These are phyloP conservation scores for Beroe forskalii DNA, from an alignment of 37 sponge, comb jelly and placozoan genomes.

Conservation along the genomic window DNA sequence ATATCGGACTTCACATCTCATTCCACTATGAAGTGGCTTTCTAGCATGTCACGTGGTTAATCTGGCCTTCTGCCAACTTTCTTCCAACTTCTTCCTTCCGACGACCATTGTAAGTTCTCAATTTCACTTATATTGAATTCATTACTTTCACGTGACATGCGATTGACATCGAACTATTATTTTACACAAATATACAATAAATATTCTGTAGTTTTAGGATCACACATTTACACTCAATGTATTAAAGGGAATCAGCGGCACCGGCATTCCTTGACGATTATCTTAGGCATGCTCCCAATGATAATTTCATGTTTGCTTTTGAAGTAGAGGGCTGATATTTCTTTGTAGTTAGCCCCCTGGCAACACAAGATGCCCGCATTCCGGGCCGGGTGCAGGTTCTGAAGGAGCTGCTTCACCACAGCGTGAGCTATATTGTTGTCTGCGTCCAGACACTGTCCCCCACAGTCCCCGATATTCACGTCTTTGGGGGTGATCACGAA, in stretches of 20 bases:
- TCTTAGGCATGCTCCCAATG: slow-evolving; percentile 38
- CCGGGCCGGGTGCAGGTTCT: slow-evolving; percentile 22
- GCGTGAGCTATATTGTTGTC: slow-evolving; percentile 32
- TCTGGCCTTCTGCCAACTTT: neutral
- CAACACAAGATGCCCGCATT: slow-evolving; percentile 39
- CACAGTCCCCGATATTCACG: slow-evolving; percentile 48
- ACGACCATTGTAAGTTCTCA: neutral
- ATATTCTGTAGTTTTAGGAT: slow-evolving; percentile 44
- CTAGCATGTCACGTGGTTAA: neutral
- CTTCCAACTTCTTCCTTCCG: neutral
- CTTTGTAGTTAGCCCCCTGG: slow-evolving; percentile 55
- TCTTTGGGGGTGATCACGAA: slow-evolving; percentile 49
- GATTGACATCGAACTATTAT: slow-evolving; percentile 21
- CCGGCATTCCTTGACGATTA: slow-evolving; percentile 40
- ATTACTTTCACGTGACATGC: slow-evolving; percentile 46
- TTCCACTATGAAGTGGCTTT: neutral
- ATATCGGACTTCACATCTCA: neutral
- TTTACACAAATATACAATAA: slow-evolving; percentile 64
- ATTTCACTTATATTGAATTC: neutral
- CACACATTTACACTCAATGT: neutral
- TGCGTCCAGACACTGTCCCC: slow-evolving; percentile 51
- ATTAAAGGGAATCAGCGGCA: slow-evolving; percentile 29
- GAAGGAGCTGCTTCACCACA: slow-evolving; percentile 38
- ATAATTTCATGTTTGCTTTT: slow-evolving; percentile 48
- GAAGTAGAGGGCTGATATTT: slow-evolving; percentile 44